These are phyloP conservation scores for Pseudopodoces humilis DNA, from an alignment of 2,113 vertebrate species.

Conservation along the genomic window DNA sequence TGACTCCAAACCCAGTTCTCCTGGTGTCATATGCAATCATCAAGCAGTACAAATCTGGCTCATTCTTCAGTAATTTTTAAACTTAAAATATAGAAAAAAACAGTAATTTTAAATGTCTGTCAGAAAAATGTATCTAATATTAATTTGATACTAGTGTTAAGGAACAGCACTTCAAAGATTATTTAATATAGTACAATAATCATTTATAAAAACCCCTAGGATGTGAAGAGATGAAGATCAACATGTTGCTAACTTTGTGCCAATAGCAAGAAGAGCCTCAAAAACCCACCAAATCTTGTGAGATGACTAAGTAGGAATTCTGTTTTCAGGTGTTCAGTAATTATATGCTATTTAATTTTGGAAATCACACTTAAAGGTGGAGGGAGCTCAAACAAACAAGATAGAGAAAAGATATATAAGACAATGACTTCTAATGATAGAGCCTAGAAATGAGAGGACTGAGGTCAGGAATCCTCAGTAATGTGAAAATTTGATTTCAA, in stretches of 20 bases:
- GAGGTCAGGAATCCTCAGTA: neutral
- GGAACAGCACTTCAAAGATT: neutral
- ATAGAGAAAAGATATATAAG: neutral
- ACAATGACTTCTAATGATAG: neutral
- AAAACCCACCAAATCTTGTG: neutral
- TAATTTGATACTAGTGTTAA: neutral
- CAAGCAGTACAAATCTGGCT: constrained; percentile 64
- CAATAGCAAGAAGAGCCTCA: neutral
- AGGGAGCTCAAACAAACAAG: neutral
- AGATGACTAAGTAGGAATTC: neutral
- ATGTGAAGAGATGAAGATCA: neutral
- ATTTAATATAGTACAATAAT: neutral
- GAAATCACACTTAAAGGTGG: neutral
- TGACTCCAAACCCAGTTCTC: constrained; percentile 57
- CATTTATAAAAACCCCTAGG: neutral
- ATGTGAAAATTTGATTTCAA: neutral
- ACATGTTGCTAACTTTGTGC: neutral
- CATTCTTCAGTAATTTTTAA: constrained; percentile 60
- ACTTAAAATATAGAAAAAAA: constrained; percentile 40
- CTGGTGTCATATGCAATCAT: constrained; percentile 48
- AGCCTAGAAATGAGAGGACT: neutral
- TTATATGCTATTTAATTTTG: neutral
- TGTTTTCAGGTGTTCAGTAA: neutral
- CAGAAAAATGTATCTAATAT: neutral
- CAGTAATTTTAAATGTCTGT: neutral